Conservation (phyloP, 2,888 invertebrate species). For the Cremastinae sp. region DNA sequence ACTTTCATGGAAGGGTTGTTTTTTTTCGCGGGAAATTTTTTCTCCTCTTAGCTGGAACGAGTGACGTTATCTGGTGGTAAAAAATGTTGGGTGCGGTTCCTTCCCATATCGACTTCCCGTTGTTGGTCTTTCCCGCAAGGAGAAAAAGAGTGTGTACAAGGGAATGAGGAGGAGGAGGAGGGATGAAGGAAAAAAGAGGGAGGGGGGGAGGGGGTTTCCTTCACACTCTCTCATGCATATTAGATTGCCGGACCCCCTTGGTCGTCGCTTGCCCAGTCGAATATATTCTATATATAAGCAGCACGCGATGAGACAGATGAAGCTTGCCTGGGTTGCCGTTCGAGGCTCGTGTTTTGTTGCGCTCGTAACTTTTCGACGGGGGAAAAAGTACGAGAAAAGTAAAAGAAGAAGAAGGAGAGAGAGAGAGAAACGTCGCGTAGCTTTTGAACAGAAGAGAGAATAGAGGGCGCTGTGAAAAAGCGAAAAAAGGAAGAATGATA, state of each 20-base stretch:
- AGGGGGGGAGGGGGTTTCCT: constrained; percentile 13
- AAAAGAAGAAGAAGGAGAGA: no score
- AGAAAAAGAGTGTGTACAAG: background rate
- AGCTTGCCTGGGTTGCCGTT: constrained; percentile 36
- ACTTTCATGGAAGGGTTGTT: background rate
- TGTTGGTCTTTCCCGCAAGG: constrained; percentile 19
- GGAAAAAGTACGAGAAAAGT: constrained; percentile 8
- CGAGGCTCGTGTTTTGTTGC: background rate
- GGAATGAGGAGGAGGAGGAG: no score
- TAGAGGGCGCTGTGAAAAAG: background rate
- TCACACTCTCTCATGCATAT: constrained; percentile 57
- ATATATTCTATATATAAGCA: constrained; percentile 32
- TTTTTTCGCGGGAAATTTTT: background rate
- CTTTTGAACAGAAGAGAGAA: constrained; percentile 44
- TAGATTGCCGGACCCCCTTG: constrained; percentile 52
- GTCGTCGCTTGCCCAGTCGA: constrained; percentile 25
- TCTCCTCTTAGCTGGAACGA: background rate
- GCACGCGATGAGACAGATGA: constrained; percentile 54
- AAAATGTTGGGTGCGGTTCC: constrained; percentile 45
- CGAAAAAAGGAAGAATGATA: constrained; percentile 45
- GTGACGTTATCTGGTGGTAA: constrained; percentile 3
- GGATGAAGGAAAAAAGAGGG: no score
- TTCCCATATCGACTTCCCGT: constrained; percentile 47
- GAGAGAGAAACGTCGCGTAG: constrained; percentile 21
- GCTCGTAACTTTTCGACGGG: constrained; percentile 46